phyloP scores from a whole-genome alignment of 2,797 vertebrate genomes.

The Oophaga sylvatica region DNA sequence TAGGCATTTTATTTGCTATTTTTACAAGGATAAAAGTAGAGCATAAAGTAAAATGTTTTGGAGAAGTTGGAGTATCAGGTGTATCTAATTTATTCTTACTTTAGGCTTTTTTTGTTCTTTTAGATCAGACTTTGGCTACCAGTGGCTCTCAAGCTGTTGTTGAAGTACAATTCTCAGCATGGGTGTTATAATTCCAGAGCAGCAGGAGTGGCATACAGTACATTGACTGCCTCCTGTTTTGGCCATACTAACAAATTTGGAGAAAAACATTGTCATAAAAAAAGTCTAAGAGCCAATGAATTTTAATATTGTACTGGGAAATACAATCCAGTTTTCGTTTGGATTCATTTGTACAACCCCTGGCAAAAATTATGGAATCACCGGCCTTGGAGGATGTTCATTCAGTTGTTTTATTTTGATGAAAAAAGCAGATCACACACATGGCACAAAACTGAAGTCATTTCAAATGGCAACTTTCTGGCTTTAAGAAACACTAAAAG shows the following conservation, averaged over 20 bases:
- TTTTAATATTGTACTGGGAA: background rate
- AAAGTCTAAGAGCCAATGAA: background rate
- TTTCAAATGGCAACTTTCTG: too few species aligned
- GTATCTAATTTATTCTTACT: conserved; percentile 44
- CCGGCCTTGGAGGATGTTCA: too few species aligned
- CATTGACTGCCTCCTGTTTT: background rate
- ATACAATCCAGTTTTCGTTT: background rate
- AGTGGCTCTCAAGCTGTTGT: conserved; percentile 28
- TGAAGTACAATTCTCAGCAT: conserved; percentile 37
- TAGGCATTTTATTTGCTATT: conserved; percentile 2
- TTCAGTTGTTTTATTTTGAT: too few species aligned
- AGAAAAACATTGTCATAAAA: background rate
- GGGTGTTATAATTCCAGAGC: conserved; percentile 21
- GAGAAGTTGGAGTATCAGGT: conserved; percentile 28
- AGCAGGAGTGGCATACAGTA: background rate
- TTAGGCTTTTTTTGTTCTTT: conserved; percentile 45
- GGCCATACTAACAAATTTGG: background rate
- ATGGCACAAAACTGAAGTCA: too few species aligned
- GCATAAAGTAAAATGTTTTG: background rate
- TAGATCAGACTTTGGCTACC: background rate
- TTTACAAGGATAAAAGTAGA: background rate
- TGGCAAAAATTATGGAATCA: too few species aligned
- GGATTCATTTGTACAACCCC: too few species aligned
- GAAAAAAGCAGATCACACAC: too few species aligned
- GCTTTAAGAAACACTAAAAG: too few species aligned